phyloP scores from a whole-genome alignment of 2,113 vertebrate genomes.

The Tychaedon coryphoeus region DNA sequence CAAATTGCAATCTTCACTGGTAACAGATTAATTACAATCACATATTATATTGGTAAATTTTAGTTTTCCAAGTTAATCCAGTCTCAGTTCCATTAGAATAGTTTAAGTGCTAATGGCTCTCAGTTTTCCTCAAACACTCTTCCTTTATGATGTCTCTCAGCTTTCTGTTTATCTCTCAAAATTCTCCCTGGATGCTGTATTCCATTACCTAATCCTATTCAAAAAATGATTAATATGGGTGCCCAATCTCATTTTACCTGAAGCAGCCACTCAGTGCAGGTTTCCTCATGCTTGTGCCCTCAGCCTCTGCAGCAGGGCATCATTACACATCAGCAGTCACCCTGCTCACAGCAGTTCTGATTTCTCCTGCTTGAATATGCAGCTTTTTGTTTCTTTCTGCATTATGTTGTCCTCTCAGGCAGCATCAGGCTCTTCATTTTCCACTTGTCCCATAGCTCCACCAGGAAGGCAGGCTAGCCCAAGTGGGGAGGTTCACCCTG shows the following conservation, averaged over 20 bases:
- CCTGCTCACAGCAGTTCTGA: neutral
- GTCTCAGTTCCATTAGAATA: neutral
- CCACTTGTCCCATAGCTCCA: accelerated
- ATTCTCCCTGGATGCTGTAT: neutral
- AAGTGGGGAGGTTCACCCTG: neutral
- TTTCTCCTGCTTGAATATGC: neutral
- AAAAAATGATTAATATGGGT: neutral
- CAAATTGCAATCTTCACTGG: neutral
- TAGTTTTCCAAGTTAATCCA: neutral
- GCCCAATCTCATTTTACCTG: neutral
- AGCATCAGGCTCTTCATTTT: neutral
- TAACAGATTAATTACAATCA: neutral
- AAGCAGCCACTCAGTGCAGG: neutral
- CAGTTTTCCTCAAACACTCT: neutral
- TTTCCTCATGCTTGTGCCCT: neutral
- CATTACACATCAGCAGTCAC: neutral
- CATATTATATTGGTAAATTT: neutral
- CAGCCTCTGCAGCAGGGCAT: neutral
- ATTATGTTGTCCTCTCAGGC: neutral
- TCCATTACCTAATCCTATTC: neutral
- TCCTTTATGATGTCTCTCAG: neutral
- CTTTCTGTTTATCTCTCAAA: neutral
- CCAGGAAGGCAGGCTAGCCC: neutral
- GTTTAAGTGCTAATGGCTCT: neutral
- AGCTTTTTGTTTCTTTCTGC: neutral